Evolutionary conservation across 2,888 invertebrate genomes (phyloP), one percentile per base, ranked within the genome.

Genomic region (Drosophila crucigera): DNA sequence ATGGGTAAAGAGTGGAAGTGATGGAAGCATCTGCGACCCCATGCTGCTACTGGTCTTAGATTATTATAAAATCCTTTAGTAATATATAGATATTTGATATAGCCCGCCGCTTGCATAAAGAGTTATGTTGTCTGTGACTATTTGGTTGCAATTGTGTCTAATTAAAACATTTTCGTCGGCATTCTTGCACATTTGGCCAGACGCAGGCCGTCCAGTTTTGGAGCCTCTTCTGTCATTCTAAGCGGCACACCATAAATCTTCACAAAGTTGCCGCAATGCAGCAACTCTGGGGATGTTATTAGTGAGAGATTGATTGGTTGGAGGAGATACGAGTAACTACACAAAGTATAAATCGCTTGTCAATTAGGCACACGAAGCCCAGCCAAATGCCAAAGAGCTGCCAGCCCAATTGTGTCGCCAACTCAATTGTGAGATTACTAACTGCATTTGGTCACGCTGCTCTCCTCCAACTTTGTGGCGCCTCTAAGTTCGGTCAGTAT

Each of bases 361-460:
- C 86, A 86, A 86, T 86, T 86, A 86, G 87, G 77, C 75, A 54
- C 66, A 53, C 52, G 52, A 76, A 55, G 64, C 41, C 63, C 76
- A 70, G 74, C 37, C 69, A 78, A 80, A 79, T 82, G 82, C 73
- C 77, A 85, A 77, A 62, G 66, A 35, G 70, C 74, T 73, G 89
- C 75, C 89, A 82, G 69, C 71, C 91, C 88, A 90, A 90, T 86
- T 90, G 80, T 77, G 90, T 82, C 74, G 80, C 75, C 80, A 76
- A 68, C 73, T 83, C 83, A 86, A 89, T 85, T 86, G 84, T 89
- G 69, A 71, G 85, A 74, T 86, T 80, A 77, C 74, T 73, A 83
- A 81, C 84, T 85, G 64, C 69, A 86, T 77, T 85, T 90, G 86
- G 86, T 76, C 86, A 82, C 82, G 79, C 76, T 75, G 35, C 30